These are phyloP conservation scores for Teleogryllus occipitalis DNA, from an alignment of 1,140 invertebrate genomes.

Conservation along the genomic window DNA sequence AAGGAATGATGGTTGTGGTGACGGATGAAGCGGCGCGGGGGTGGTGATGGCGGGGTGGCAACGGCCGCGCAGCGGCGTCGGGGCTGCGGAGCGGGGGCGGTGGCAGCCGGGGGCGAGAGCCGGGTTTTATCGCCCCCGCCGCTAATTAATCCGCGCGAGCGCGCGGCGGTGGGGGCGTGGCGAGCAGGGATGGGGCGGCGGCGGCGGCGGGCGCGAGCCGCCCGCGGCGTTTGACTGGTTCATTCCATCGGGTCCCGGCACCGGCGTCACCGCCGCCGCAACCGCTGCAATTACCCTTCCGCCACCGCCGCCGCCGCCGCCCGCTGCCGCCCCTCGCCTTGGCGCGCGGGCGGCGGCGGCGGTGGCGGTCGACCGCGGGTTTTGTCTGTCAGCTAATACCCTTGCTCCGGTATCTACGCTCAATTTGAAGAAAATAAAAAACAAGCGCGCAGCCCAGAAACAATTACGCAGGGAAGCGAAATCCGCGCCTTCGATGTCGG, in stretches of 20 bases:
- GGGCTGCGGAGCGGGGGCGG: too few species aligned
- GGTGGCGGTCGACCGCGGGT: neutral
- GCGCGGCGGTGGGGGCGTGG: too few species aligned
- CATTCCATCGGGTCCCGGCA: neutral
- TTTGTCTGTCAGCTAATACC: neutral
- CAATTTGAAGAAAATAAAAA: neutral
- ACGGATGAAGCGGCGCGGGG: too few species aligned
- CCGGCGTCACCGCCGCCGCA: too few species aligned
- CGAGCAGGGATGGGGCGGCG: too few species aligned
- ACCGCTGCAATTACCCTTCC: neutral
- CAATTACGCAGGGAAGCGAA: neutral
- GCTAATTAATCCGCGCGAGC: neutral
- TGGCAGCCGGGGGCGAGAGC: neutral
- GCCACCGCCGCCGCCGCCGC: too few species aligned
- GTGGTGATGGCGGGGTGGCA: too few species aligned
- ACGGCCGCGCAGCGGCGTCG: too few species aligned
- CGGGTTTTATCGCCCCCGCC: neutral
- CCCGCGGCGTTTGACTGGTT: neutral
- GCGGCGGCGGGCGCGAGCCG: neutral
- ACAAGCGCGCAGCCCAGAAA: neutral
- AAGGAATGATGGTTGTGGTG: too few species aligned
- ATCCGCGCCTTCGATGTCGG: neutral
- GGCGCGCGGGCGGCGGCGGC: too few species aligned
- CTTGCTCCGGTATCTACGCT: neutral
- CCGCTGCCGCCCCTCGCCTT: too few species aligned